Evolutionary conservation across 2,797 vertebrate species (phyloP), one percentile per base, ranked within the genome.

Genomic region (Brotula barbata): DNA sequence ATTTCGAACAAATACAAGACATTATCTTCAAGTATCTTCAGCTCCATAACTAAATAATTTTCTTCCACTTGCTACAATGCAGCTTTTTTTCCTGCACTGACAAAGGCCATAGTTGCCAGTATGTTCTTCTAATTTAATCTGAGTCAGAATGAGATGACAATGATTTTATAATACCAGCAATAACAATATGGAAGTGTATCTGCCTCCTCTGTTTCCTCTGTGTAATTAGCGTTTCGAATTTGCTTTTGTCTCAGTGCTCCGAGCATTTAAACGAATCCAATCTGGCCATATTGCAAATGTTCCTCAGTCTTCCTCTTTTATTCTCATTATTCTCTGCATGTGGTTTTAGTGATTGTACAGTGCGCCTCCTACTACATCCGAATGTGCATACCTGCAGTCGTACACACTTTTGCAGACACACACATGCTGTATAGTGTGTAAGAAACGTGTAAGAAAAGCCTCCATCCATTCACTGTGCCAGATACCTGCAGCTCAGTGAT

Each of bases 1-100:
- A n/a, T n/a, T n/a, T n/a, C n/a, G n/a, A n/a, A n/a, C 7, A 53
- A 55, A 71, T 43, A 2, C 25, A 49, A 19, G 23, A 53, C 65
- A 40, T 31, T 11, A 61, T 63, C 25, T 46, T 37, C 39, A 39
- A 28, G 47, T 56, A 55, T 47, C 40, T 53, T 17, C 14, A 40
- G n/a, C 31, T 60, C 16, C n/a, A 5, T 25, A 19, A 63, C 41
- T n/a, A n/a, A 61, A 43, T 15, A 23, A 17, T 16, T 64, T 41
- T 66, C 40, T 13, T 66, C 40, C 12, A 61, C 14, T 20, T 14
- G 16, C 17, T n/a, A 3, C 3, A 2, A n/a, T 6, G 20, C n/a
- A 42, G 12, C 25, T 5, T 23, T 67, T 65, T 62, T 42, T 42
- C 45, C 59, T 33, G 25, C 21, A 28, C 7, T 4, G 16, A 20